phyloP scores from a whole-genome alignment of 1,140 invertebrate species.

The Thaumatotibia leucotreta region DNA sequence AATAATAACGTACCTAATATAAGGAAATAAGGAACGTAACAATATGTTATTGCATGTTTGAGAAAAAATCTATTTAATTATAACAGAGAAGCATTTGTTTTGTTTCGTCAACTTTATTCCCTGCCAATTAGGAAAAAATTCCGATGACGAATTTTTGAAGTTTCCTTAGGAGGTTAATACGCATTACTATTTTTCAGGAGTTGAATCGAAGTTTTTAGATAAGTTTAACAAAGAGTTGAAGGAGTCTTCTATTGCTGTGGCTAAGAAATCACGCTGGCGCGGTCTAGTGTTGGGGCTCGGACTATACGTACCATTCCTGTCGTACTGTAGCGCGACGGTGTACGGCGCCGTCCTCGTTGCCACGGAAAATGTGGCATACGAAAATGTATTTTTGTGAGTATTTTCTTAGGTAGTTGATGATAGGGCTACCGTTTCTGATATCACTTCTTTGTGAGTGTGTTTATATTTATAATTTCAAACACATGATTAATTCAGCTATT shows the following conservation, averaged over 20 bases:
- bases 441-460: no score
- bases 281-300: conserved; percentile 84
- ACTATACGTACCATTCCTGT: conserved; percentile 84
- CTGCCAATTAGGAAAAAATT: no score
- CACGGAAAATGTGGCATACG: conserved; percentile 79
- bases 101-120: no score
- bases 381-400: conserved; percentile 84
- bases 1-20: no score
- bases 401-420: not conserved
- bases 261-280: conserved; percentile 80
- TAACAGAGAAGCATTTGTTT: no score
- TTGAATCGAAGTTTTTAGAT: conserved; percentile 76
- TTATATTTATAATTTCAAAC: no score
- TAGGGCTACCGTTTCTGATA: not conserved
- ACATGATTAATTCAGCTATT: no score
- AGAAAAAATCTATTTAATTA: no score
- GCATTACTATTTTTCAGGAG: conserved; percentile 17
- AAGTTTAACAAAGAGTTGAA: conserved; percentile 78
- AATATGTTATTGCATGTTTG: no score
- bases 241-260: conserved; percentile 73
- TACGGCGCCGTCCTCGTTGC: conserved; percentile 86
- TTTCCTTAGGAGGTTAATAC: no score
- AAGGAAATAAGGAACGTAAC: no score
- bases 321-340: conserved; percentile 83
- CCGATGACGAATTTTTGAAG: no score